Percentiles rank a stretch among this genome's conserved stretches.
These are phyloP conservation scores for Rugalucina vietnamica DNA, from an alignment of 2,888 invertebrate genomes.

Conservation along the genomic window DNA sequence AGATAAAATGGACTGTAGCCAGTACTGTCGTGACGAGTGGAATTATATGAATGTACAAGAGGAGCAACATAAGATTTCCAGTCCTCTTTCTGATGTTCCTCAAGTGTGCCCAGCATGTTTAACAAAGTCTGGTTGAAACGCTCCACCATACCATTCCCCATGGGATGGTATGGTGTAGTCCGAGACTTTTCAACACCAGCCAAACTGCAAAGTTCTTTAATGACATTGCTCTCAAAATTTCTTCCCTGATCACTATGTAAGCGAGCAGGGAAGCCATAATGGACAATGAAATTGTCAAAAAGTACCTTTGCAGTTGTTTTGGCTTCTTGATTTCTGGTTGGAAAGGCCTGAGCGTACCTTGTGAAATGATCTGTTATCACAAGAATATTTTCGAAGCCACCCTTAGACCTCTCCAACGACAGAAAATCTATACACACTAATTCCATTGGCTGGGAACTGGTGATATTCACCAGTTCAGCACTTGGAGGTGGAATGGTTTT, in stretches of 20 bases:
- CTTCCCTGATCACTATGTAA: too few species aligned
- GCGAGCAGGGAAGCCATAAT: too few species aligned
- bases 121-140: constrained; percentile 40
- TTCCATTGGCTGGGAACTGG: constrained; percentile 30
- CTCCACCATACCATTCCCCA: constrained; percentile 40
- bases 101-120: constrained; percentile 34
- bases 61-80: constrained; percentile 32
- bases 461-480: constrained; percentile 20
- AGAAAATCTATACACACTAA: constrained; percentile 38
- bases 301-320: constrained; percentile 40
- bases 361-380: constrained; percentile 36
- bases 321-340: constrained; percentile 44
- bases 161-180: constrained; percentile 41
- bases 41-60: constrained; percentile 31
- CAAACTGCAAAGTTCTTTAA: constrained; percentile 34
- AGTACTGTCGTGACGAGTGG: constrained; percentile 36
- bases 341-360: constrained; percentile 34
- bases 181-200: constrained; percentile 41
- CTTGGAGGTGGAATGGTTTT: constrained; percentile 11
- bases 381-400: constrained; percentile 11
- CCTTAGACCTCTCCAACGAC: background rate
- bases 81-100: constrained; percentile 26
- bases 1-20: constrained; percentile 9
- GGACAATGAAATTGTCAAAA: too few species aligned
- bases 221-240: constrained; percentile 44